Percentiles rank a stretch among this genome's conserved stretches.
Evolutionary conservation across 1,140 invertebrate genomes (phyloP).

Genomic region (Harpegnathos saltator): DNA sequence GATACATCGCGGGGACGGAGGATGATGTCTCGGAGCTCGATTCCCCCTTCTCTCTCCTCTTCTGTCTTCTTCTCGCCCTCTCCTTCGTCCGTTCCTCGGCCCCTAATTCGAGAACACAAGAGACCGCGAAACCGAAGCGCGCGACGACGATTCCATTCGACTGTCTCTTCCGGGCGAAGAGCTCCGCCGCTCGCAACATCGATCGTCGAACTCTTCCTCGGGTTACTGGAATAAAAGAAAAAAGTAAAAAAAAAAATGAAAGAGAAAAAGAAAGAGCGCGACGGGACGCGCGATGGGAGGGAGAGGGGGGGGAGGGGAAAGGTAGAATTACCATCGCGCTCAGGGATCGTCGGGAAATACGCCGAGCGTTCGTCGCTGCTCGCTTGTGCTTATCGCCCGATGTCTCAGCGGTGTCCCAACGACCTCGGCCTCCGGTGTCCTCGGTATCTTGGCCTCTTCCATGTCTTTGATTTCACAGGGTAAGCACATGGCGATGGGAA

Average conservation of each 20-base stretch:
- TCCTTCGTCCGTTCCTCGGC: background rate
- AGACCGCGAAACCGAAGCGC: constrained; percentile 21
- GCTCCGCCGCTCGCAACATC: too few species aligned
- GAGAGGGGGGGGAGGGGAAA: too few species aligned
- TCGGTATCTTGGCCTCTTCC: too few species aligned
- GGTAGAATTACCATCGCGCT: background rate
- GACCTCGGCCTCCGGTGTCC: background rate
- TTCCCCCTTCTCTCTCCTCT: background rate
- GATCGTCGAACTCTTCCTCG: background rate
- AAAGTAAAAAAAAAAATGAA: background rate
- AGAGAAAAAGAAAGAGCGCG: background rate
- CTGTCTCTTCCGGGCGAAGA: background rate
- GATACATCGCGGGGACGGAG: constrained; percentile 36
- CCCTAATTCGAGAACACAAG: constrained; percentile 48
- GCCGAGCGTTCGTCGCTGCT: background rate
- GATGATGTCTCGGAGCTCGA: constrained; percentile 1
- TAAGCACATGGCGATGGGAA: background rate
- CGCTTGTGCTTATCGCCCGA: too few species aligned
- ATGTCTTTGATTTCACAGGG: background rate
- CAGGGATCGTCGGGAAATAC: background rate
- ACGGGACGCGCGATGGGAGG: too few species aligned
- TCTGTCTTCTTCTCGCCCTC: background rate
- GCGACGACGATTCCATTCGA: background rate
- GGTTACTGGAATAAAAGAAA: background rate
- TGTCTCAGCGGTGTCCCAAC: too few species aligned